Percentiles rank a stretch among this genome's conserved stretches.
Evolutionary conservation across 2,888 invertebrate genomes (phyloP).

Genomic region (Chelonus formosanus): DNA sequence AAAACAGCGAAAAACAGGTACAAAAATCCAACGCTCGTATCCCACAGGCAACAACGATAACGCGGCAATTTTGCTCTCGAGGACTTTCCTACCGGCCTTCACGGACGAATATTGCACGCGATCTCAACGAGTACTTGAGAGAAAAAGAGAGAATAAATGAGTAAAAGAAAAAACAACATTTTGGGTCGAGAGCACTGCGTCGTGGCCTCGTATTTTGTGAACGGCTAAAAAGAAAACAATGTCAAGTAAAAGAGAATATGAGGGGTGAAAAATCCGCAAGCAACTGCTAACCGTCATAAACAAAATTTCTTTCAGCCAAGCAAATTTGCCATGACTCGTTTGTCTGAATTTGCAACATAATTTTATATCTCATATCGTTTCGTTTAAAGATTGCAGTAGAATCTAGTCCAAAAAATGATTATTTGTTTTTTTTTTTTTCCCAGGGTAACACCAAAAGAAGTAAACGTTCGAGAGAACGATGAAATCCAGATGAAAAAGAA

Average conservation of each 20-base stretch:
- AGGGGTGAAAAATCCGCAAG: conserved; percentile 32
- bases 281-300: conserved; percentile 28
- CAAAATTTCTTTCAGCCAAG: conserved; percentile 29
- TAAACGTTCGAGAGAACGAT: conserved; percentile 15
- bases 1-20: conserved; percentile 64
- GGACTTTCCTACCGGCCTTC: conserved; percentile 25
- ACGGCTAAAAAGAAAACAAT: conserved; percentile 47
- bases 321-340: conserved; percentile 26
- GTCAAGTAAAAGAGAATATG: conserved; percentile 59
- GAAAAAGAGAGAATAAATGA: conserved; percentile 17
- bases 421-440: conserved; percentile 22
- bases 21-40: conserved; percentile 34
- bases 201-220: conserved; percentile 25
- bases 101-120: conserved; percentile 27
- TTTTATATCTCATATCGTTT: conserved; percentile 20
- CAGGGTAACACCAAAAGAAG: conserved; percentile 67
- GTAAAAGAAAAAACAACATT: conserved; percentile 41
- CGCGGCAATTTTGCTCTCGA: conserved; percentile 35
- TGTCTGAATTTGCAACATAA: conserved; percentile 31
- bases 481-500: conserved; percentile 33
- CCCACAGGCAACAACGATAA: conserved; percentile 43
- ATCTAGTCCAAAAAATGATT: not conserved
- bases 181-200: conserved; percentile 27
- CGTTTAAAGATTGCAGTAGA: conserved; percentile 21
- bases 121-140: conserved; percentile 15